Conservation (phyloP, 2,113 vertebrate species). For the Panthera uncia region DNA sequence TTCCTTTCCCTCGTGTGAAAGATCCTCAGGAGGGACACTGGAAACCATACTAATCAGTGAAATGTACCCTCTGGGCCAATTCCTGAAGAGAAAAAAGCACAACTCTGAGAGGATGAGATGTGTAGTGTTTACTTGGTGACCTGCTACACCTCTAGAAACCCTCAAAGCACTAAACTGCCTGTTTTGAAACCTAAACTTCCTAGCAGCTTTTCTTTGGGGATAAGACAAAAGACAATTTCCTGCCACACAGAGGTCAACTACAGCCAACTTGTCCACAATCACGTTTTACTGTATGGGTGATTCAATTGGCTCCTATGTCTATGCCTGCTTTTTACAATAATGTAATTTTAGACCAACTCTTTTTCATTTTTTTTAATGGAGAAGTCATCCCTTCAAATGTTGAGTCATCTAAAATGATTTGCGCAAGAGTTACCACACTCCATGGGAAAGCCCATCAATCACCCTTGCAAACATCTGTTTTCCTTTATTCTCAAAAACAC, state of each 20-base stretch:
- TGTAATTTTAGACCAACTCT: constrained; percentile 7
- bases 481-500: constrained; percentile 17
- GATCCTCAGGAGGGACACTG: constrained; percentile 27
- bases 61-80: constrained; percentile 48
- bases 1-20: constrained; percentile 26
- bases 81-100: constrained; percentile 24
- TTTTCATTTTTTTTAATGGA: constrained; percentile 6
- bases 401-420: constrained; percentile 20
- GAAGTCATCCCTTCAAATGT: not conserved
- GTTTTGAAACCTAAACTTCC: constrained; percentile 23
- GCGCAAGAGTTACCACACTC: not conserved
- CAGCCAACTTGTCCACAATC: not conserved
- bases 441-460: not conserved
- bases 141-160: not conserved
- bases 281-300: constrained; percentile 4
- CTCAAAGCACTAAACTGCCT: not conserved
- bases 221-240: not conserved
- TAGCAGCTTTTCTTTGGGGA: constrained; percentile 49
- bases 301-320: not conserved
- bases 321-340: not conserved
- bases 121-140: constrained; percentile 42
- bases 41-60: not conserved
- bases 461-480: constrained; percentile 1
- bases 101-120: constrained; percentile 45
- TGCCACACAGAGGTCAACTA: not conserved